Conservation (phyloP, 2,797 vertebrate species). For the Lithobates pipiens region DNA sequence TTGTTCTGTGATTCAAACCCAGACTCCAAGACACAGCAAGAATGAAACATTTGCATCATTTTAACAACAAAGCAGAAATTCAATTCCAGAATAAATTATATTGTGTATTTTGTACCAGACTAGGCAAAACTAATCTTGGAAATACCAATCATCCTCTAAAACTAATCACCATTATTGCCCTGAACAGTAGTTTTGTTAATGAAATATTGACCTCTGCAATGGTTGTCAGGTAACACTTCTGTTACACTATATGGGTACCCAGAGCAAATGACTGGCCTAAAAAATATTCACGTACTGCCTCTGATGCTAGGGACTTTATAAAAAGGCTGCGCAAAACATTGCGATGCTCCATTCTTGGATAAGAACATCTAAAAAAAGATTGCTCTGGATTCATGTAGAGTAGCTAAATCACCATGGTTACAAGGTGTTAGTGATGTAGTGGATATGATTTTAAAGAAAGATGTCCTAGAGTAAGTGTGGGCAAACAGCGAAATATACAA, state of each 20-base stretch:
- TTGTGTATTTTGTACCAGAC: slow-evolving; percentile 23
- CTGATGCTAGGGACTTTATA: neutral
- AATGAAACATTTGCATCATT: slow-evolving; percentile 11
- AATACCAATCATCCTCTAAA: slow-evolving; percentile 34
- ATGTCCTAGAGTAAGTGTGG: neutral
- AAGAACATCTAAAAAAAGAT: slow-evolving; percentile 28
- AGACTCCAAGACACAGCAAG: neutral
- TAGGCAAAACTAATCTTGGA: slow-evolving; percentile 35
- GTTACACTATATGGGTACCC: slow-evolving; percentile 1
- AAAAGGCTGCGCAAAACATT: slow-evolving; percentile 9
- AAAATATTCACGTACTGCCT: neutral
- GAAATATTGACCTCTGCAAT: slow-evolving; percentile 52
- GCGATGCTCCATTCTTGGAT: slow-evolving; percentile 15
- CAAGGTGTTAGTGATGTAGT: slow-evolving; percentile 12
- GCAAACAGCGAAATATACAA: neutral
- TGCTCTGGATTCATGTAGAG: slow-evolving; percentile 26
- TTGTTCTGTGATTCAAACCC: neutral
- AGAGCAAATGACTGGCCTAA: neutral
- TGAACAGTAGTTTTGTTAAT: slow-evolving; percentile 58
- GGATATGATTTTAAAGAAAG: neutral
- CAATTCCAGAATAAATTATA: slow-evolving; percentile 41
- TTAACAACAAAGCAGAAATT: slow-evolving; percentile 8
- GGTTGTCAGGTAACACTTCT: slow-evolving; percentile 12
- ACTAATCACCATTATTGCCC: slow-evolving; percentile 50
- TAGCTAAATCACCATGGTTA: slow-evolving; percentile 51